phyloP scores from a whole-genome alignment of 2,797 vertebrate genomes.

The Chaenodraco wilsoni region DNA sequence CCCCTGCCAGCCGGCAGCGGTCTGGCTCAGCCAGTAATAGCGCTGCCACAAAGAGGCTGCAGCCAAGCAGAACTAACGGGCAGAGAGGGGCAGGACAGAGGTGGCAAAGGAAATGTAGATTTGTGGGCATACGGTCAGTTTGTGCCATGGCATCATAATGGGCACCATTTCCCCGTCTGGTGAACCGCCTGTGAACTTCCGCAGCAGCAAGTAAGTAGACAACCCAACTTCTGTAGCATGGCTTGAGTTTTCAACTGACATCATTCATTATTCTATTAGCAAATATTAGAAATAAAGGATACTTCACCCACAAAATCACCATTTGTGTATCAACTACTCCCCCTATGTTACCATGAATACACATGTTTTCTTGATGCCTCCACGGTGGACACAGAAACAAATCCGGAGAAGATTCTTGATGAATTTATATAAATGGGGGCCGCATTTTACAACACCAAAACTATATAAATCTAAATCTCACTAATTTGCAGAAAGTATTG shows the following conservation, averaged over 20 bases:
- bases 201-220: neutral
- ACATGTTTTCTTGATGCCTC: too few species aligned
- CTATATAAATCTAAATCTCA: too few species aligned
- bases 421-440: too few species aligned
- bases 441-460: too few species aligned
- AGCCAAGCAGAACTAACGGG: constrained; percentile 75
- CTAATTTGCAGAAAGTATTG: too few species aligned
- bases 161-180: constrained; percentile 26
- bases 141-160: constrained; percentile 43
- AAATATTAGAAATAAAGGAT: constrained; percentile 18
- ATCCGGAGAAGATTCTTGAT: too few species aligned
- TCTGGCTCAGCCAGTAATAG: constrained; percentile 70
- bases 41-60: constrained; percentile 70
- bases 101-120: constrained; percentile 52
- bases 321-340: too few species aligned
- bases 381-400: too few species aligned
- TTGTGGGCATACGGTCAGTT: constrained; percentile 45
- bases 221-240: neutral
- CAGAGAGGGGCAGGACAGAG: constrained; percentile 43
- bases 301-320: too few species aligned
- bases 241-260: neutral
- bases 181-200: constrained; percentile 44
- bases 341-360: too few species aligned
- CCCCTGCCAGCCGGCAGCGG: constrained; percentile 70
- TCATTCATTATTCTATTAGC: neutral